Percentiles rank a stretch among this genome's conserved stretches.
Evolutionary conservation across 2,797 vertebrate genomes (phyloP).

Genomic region (Crax fasciolata): DNA sequence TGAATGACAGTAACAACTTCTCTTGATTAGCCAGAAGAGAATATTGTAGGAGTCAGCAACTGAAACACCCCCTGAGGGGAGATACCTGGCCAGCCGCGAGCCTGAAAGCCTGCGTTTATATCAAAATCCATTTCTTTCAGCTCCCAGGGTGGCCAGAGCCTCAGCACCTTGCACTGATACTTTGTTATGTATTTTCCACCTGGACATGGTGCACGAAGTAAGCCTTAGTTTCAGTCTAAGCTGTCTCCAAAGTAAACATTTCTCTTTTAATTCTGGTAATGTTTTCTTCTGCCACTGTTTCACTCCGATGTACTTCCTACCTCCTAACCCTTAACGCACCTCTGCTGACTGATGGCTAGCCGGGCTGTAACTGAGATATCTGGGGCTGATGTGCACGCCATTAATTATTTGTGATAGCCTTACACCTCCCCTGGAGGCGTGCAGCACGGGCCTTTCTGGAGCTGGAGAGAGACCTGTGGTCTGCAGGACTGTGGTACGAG

Average conservation of each 20-base stretch:
- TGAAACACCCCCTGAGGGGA: slow-evolving; percentile 18
- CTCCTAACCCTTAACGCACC: background rate
- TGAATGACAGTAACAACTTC: slow-evolving; percentile 3
- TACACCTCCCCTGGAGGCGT: background rate
- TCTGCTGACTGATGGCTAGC: background rate
- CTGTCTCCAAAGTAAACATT: slow-evolving; percentile 34
- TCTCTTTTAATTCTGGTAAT: slow-evolving; percentile 44
- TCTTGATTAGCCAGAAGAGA: slow-evolving; percentile 47
- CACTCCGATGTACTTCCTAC: background rate
- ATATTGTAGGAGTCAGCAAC: background rate
- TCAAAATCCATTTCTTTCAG: slow-evolving; percentile 67
- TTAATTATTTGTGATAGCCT: background rate
- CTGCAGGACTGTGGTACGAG: background rate
- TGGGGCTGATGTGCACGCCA: background rate
- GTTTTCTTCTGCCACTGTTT: background rate
- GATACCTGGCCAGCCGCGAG: slow-evolving; percentile 25
- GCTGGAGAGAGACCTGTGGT: background rate
- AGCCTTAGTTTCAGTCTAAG: slow-evolving; percentile 62
- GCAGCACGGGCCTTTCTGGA: background rate
- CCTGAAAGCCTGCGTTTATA: slow-evolving; percentile 56
- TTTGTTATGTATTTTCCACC: background rate
- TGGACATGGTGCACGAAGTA: slow-evolving; percentile 20
- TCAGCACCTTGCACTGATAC: background rate
- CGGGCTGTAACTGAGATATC: background rate
- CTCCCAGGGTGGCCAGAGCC: slow-evolving; percentile 50